phyloP scores from a whole-genome alignment of 2,797 vertebrate species.

The Macropus fuliginosus region DNA sequence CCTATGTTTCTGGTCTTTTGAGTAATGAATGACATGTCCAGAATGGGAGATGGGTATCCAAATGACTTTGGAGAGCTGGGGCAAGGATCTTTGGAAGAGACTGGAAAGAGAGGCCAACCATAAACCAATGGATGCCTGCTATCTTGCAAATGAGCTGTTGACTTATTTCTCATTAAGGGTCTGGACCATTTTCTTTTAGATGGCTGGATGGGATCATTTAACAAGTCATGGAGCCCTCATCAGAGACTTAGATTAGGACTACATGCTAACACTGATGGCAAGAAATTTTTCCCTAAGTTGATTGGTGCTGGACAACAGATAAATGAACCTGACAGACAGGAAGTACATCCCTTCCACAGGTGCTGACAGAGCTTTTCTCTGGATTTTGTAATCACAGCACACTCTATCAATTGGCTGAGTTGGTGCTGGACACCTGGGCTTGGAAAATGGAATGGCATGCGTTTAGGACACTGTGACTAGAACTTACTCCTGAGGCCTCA shows the following conservation, averaged over 20 bases:
- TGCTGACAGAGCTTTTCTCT: not conserved
- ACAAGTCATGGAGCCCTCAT: not conserved
- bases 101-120: not conserved
- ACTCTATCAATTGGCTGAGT: not conserved
- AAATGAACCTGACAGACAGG: not conserved
- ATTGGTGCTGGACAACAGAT: not conserved
- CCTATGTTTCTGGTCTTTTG: not conserved
- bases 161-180: slow-evolving; percentile 5
- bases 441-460: not conserved
- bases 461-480: not conserved
- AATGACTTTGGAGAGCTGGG: not conserved
- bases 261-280: not conserved
- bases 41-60: not conserved
- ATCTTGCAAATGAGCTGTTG: not conserved
- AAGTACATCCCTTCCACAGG: not conserved
- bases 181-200: not conserved
- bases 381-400: not conserved
- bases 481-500: not conserved
- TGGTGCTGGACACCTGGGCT: not conserved
- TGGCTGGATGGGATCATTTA: not conserved
- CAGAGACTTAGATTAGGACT: not conserved
- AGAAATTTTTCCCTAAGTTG: not conserved
- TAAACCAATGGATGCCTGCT: not conserved
- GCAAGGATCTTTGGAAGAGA: not conserved
- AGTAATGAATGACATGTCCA: not conserved